Evolutionary conservation across 2,888 invertebrate species (phyloP).

Genomic region (Drosophila nigricruria): DNA sequence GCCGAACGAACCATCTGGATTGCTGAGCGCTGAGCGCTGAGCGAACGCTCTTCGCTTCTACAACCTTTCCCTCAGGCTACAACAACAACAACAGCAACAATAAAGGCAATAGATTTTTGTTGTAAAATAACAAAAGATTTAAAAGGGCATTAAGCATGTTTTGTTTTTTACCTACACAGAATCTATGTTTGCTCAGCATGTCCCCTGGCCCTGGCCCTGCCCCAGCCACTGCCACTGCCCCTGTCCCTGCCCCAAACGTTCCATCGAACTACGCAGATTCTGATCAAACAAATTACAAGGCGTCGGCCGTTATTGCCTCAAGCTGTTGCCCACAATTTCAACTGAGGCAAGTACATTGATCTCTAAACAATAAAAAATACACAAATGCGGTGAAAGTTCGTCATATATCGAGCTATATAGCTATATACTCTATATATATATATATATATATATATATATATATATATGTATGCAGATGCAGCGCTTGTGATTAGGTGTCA

Average conservation of each 20-base stretch:
- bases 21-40: conserved; percentile 59
- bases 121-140: conserved; percentile 81
- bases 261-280: conserved; percentile 42
- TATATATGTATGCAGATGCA: conserved; percentile 60
- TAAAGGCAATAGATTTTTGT: conserved; percentile 70
- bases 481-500: conserved; percentile 61
- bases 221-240: neutral
- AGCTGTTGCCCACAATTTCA: conserved; percentile 56
- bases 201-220: neutral
- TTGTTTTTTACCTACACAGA: conserved; percentile 68
- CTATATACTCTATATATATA: conserved; percentile 13
- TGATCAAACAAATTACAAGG: conserved; percentile 57
- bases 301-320: conserved; percentile 60
- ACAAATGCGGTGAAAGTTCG: conserved; percentile 61
- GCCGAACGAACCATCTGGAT: conserved; percentile 80
- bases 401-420: conserved; percentile 18
- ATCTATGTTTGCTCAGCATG: conserved; percentile 50
- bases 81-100: conserved; percentile 31
- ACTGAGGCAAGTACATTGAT: conserved; percentile 62
- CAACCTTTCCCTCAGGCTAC: conserved; percentile 59
- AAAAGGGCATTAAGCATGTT: conserved; percentile 78
- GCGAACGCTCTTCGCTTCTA: conserved; percentile 41
- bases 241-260: neutral
- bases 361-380: conserved; percentile 40
- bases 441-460: neutral